Conservation (phyloP, 2,113 vertebrate species). For the Microcebus lehilahytsara region DNA sequence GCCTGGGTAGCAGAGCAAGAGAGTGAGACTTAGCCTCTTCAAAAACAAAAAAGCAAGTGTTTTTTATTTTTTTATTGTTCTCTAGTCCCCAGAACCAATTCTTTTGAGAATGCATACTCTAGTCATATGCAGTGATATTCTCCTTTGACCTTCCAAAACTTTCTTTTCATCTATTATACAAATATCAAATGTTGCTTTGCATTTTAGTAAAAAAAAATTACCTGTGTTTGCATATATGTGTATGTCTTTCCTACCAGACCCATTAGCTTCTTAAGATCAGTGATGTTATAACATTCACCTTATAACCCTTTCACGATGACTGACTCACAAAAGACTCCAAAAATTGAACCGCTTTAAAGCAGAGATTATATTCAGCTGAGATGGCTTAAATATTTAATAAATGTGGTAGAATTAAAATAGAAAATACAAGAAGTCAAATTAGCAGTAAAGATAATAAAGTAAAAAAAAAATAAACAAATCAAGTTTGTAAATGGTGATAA, state of each 20-base stretch:
- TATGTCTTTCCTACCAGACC: background rate
- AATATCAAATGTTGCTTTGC: background rate
- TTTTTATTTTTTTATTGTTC: background rate
- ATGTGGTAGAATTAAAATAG: background rate
- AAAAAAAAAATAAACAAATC: background rate
- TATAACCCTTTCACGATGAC: background rate
- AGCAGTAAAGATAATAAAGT: background rate
- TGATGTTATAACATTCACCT: background rate
- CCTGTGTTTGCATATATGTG: rapidly evolving
- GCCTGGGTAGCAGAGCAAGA: too few relatives aligned
- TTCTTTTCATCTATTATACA: background rate
- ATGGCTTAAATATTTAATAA: background rate
- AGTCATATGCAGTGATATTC: background rate
- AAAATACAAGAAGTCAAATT: background rate
- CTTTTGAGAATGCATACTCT: background rate
- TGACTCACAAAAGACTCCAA: background rate
- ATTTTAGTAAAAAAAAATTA: background rate
- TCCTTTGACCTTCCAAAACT: background rate
- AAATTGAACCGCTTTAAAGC: background rate
- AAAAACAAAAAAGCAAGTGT: too few relatives aligned
- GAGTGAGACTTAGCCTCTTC: too few relatives aligned
- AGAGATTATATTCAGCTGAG: background rate
- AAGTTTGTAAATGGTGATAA: background rate
- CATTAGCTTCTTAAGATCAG: background rate
- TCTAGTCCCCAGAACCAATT: background rate